Base-by-base conservation (phyloP, 1,140 invertebrate genomes). In the Tribolium castaneum region DNA sequence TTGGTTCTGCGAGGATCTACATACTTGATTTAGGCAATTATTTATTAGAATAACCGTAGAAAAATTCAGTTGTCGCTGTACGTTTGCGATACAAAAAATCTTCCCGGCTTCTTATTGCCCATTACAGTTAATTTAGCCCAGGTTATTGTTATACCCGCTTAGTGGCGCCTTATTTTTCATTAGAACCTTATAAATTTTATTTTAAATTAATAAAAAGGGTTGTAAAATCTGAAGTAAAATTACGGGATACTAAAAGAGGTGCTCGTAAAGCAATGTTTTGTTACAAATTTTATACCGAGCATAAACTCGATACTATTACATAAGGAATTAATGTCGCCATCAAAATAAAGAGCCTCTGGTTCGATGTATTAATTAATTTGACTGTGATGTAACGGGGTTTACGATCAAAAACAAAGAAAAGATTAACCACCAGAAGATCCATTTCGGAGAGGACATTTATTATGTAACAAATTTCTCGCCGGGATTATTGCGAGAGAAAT, bases 291-390 rank as follows among this genome's bases (percentile, higher is more conserved):
- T 66, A 66, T 34, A 34, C n/a, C 30, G 16, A 66, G 14, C 59
- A 66, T 66, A 66, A 66, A 66, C 59, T 13, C 12, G 9, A 13
- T 13, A 35, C 59, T 25, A 66, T 25, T n/a, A 35, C 59, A 30
- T 7, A 66, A 13, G 9, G 13, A 34, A 66, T 66, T 66, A 66
- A 66, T 14, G 59, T 66, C 35, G 30, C 14, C 30, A 59, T 25
- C 54, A 19, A 59, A 30, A 59, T 45, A 45, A 45, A 45, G 39
- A 59, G 22, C 19, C 10, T 59, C 59, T 13, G 30, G 30, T 35
- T 66, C 59, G 59, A 66, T 35, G 30, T 59, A 59, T 22, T 66
- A 66, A 66, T 66, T 66, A 66, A 66, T 35, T 66, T n/a, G 54
- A 30, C 22, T 22, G 13, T 30, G 19, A 59, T 25, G n/a, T 59